Percentiles rank a stretch among this genome's conserved stretches.
Conservation (phyloP, 2,113 vertebrate species). For the Clarias batrachus region DNA sequence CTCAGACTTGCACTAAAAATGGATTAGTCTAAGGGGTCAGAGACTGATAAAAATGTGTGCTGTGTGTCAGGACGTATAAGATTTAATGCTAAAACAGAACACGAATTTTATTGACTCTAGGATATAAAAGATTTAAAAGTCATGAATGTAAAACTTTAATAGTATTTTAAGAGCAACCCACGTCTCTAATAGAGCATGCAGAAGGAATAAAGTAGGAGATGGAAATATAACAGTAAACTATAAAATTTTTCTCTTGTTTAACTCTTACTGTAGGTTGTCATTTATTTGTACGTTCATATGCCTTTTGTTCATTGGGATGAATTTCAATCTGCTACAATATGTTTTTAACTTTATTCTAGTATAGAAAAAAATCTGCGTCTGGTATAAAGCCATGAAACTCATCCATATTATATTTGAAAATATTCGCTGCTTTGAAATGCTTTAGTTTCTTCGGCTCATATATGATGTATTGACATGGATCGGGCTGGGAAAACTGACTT, state of each 20-base stretch:
- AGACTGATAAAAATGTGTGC: background rate
- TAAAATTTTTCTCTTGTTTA: background rate
- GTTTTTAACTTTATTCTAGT: background rate
- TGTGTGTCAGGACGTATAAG: background rate
- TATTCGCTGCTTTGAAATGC: background rate
- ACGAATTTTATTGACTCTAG: background rate
- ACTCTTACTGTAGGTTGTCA: background rate
- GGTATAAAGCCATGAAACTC: background rate
- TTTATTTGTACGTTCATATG: background rate
- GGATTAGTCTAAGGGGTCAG: background rate
- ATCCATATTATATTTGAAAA: background rate
- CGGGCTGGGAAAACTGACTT: background rate
- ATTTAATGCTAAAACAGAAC: background rate
- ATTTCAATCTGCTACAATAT: background rate
- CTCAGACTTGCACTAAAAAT: slow-evolving; percentile 7
- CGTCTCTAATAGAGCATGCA: background rate
- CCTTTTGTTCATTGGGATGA: background rate
- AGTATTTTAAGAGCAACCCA: background rate
- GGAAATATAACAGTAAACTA: background rate
- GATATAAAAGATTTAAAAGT: background rate
- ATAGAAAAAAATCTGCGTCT: background rate
- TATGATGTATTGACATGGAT: background rate
- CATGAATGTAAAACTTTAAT: background rate
- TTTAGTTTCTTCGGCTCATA: background rate
- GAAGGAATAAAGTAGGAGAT: background rate